Evolutionary conservation across 2,888 invertebrate genomes (phyloP).

Genomic region (Galeruca laticollis): DNA sequence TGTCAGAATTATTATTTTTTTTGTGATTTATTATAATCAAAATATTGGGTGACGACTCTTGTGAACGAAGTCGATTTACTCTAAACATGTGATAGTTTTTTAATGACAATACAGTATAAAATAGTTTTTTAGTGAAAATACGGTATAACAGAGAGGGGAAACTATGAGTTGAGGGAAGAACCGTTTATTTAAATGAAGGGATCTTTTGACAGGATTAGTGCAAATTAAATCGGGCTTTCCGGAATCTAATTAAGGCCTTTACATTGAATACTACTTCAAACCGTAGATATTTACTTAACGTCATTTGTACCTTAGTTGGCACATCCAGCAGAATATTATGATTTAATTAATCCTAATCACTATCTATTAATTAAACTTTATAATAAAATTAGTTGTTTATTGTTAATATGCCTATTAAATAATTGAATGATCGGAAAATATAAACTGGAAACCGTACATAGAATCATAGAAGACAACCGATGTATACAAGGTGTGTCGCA

Average conservation of each 20-base stretch:
- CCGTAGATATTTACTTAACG: slow-evolving; percentile 25
- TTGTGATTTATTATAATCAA: too few relatives aligned
- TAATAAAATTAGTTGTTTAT: too few relatives aligned
- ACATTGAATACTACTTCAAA: slow-evolving; percentile 50
- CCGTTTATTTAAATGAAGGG: slow-evolving; percentile 24
- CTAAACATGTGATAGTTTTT: background rate
- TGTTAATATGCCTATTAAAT: too few relatives aligned
- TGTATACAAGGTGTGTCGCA: too few relatives aligned
- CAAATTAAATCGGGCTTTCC: slow-evolving; percentile 56
- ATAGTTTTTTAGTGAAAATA: background rate
- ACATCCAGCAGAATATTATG: background rate
- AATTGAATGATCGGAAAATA: too few relatives aligned
- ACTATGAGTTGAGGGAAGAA: slow-evolving; percentile 1
- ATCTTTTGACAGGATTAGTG: slow-evolving; percentile 56
- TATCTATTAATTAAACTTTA: background rate
- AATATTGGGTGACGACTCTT: too few relatives aligned
- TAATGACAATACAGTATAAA: background rate
- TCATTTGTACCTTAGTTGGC: background rate
- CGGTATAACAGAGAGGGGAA: background rate
- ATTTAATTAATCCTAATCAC: background rate
- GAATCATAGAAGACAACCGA: too few relatives aligned
- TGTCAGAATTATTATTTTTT: too few relatives aligned
- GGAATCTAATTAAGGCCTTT: slow-evolving; percentile 55
- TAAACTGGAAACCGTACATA: too few relatives aligned
- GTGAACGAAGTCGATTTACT: too few relatives aligned